A percentile compares a stretch with the other conserved stretches of the same genome.
Evolutionary conservation across 2,113 vertebrate species (phyloP).

Genomic region (Ptyas mucosa): DNA sequence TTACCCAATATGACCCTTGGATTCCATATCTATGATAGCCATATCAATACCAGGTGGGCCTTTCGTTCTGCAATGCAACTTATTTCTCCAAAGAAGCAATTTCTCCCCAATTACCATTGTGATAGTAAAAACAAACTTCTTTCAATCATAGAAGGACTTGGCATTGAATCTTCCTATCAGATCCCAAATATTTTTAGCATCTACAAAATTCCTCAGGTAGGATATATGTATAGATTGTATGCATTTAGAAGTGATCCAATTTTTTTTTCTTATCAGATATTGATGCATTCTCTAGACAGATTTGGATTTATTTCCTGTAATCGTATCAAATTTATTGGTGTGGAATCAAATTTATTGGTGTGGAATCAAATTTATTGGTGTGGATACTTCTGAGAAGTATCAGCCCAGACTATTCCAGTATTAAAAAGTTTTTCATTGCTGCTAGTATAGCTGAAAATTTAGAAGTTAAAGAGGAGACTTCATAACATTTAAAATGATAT

Average conservation of each 20-base stretch:
- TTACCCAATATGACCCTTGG: not conserved
- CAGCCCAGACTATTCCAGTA: not conserved
- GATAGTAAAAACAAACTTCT: not conserved
- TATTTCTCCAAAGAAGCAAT: not conserved
- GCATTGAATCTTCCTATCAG: not conserved
- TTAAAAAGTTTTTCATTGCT: not conserved
- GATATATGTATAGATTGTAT: not conserved
- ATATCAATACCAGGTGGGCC: not conserved
- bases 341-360: not conserved
- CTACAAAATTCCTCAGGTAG: slow-evolving; percentile 6
- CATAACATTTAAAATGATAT: too few relatives aligned
- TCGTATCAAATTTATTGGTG: not conserved
- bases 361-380: not conserved
- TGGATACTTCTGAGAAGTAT: not conserved
- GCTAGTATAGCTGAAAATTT: too few relatives aligned
- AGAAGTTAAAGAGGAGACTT: too few relatives aligned
- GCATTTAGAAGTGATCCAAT: too few relatives aligned
- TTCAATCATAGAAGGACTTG: not conserved
- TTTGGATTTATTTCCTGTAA: not conserved
- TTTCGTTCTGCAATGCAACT: not conserved
- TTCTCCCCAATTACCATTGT: not conserved
- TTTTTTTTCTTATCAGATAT: not conserved
- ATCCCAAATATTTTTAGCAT: not conserved
- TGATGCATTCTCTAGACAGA: not conserved
- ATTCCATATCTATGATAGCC: too few relatives aligned